Evolutionary conservation across 2,888 invertebrate species (phyloP).

Genomic region (Branchellion lobata): DNA sequence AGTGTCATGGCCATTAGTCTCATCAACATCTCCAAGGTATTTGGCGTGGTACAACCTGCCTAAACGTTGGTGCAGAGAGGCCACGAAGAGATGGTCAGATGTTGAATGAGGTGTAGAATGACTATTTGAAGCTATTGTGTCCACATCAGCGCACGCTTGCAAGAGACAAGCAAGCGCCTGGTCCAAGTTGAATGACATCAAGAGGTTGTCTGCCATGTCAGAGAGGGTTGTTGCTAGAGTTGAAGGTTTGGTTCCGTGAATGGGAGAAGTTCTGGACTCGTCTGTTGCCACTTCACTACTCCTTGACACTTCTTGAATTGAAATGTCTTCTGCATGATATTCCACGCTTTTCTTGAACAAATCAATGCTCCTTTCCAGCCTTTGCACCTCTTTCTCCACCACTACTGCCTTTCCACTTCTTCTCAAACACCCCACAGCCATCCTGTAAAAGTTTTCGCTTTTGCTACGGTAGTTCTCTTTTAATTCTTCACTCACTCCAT

Average conservation of each 20-base stretch:
- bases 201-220: slow-evolving; percentile 16
- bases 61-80: slow-evolving; percentile 14
- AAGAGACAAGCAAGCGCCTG: slow-evolving; percentile 32
- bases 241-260: not conserved
- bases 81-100: not conserved
- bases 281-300: no score
- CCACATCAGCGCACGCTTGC: slow-evolving; percentile 9
- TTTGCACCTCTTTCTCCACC: not conserved
- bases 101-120: not conserved
- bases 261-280: not conserved
- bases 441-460: slow-evolving; percentile 15
- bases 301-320: no score
- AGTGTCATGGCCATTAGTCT: not conserved
- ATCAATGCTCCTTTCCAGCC: not conserved
- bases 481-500: not conserved
- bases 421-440: not conserved
- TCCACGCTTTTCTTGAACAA: no score
- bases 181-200: slow-evolving; percentile 24
- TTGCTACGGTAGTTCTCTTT: not conserved
- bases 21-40: not conserved
- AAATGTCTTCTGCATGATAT: no score
- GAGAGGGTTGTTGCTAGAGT: not conserved
- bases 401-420: not conserved
- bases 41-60: slow-evolving; percentile 20
- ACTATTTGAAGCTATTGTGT: not conserved